Evolutionary conservation across 1,140 invertebrate genomes (phyloP), one percentile per base, ranked within the genome.

Genomic region (Drosophila cardini): DNA sequence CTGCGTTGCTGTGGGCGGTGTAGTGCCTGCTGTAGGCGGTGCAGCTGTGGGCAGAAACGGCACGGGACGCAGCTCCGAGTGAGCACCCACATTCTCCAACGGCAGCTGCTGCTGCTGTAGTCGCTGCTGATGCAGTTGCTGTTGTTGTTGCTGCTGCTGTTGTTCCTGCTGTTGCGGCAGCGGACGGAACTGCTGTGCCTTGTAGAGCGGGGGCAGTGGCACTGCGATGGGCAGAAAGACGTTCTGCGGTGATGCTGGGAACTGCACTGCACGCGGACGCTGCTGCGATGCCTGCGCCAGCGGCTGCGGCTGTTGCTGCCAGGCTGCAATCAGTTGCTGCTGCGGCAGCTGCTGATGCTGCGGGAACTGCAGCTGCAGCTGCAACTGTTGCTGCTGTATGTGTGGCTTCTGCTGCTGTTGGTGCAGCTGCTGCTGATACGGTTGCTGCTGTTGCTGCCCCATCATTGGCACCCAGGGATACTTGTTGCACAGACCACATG

Each of bases 381-480:
- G 63, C 46, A 62, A 53, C 6, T 64, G 63, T 73, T 76, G 75
- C 78, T 65, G 78, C 72, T 67, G 72, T 91, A 16, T 30, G 56
- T 87, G 83, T 0, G 70, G 73, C 67, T 61, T 78, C 15, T 83
- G 30, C 15, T 46, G 67, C 73, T 76, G 79, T 55, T 52, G 32
- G 9, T 57, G 58, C 13, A 46, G 71, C 8, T 58, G 57, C 34
- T 64, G 57, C 32, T 63, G 76, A 8, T 76, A 80, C 56, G 64
- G 80, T 34, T 77, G 91, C 48, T 46, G 78, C 75, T 76, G 75
- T 78, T 67, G 78, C 73, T 69, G 72, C 91, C 83, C 84, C 52
- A 93, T 92, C 75, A 97, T 94, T 3, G 96, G 96, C 70, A 96
- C 94, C 96, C 96, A 97, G 58, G 96, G 96, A 70, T 94, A 93